phyloP scores from a whole-genome alignment of 2,797 vertebrate genomes.

The Ateles fusciceps region DNA sequence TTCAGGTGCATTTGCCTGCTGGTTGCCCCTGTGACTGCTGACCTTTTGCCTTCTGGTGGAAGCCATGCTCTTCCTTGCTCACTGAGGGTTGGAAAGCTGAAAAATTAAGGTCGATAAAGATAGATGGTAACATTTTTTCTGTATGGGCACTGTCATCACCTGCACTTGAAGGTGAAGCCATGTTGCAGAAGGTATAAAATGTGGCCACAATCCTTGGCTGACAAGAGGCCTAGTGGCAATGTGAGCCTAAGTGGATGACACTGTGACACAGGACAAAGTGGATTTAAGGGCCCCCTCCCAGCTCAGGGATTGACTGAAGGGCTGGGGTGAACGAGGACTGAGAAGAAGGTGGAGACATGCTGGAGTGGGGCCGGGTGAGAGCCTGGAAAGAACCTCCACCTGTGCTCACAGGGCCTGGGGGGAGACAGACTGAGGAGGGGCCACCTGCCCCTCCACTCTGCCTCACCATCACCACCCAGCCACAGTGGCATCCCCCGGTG shows the following conservation, averaged over 20 bases:
- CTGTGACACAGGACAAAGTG: not conserved
- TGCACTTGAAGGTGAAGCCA: not conserved
- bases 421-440: too few relatives aligned
- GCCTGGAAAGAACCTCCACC: not conserved
- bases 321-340: not conserved
- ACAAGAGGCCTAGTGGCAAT: fast-evolving
- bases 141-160: not conserved
- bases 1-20: not conserved
- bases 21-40: not conserved
- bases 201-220: too few relatives aligned
- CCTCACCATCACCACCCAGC: too few relatives aligned
- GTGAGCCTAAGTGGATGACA: not conserved
- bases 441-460: too few relatives aligned
- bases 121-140: not conserved
- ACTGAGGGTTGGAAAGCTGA: not conserved
- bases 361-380: not conserved
- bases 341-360: not conserved
- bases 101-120: too few relatives aligned
- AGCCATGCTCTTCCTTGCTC: not conserved
- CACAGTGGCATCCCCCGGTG: too few relatives aligned
- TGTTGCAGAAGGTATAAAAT: too few relatives aligned
- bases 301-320: too few relatives aligned
- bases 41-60: not conserved
- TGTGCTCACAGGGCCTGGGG: too few relatives aligned
- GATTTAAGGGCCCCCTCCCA: not conserved